Evolutionary conservation across 2,797 vertebrate genomes (phyloP).

Genomic region (Erpetoichthys calabaricus): DNA sequence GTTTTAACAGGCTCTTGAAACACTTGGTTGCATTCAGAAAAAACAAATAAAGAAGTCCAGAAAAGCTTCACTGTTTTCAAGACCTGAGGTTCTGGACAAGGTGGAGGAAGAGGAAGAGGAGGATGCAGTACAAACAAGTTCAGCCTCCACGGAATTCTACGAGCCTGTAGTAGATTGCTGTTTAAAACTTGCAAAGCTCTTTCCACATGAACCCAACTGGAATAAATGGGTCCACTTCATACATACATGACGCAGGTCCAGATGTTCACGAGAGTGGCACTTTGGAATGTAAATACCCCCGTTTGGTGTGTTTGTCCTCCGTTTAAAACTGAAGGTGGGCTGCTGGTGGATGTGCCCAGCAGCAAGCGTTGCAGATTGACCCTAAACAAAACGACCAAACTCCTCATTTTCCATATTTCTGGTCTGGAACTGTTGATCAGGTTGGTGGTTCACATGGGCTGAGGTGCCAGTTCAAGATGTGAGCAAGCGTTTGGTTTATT

Average conservation of each 20-base stretch:
- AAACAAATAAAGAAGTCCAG: slow-evolving; percentile 35
- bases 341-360: too few species aligned
- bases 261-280: neutral
- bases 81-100: slow-evolving; percentile 19
- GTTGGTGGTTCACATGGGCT: too few species aligned
- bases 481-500: too few species aligned
- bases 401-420: too few species aligned
- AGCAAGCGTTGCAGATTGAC: too few species aligned
- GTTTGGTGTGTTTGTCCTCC: too few species aligned
- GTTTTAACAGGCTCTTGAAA: slow-evolving; percentile 54
- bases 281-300: too few species aligned
- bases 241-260: slow-evolving; percentile 18
- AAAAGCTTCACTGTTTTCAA: slow-evolving; percentile 53
- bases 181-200: slow-evolving; percentile 58
- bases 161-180: slow-evolving; percentile 77
- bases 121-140: slow-evolving; percentile 7
- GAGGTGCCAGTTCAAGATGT: too few species aligned
- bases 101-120: neutral
- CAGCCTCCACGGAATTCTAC: slow-evolving; percentile 44
- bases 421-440: too few species aligned
- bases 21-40: slow-evolving; percentile 62
- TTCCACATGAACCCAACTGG: slow-evolving; percentile 75
- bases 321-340: too few species aligned
- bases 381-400: too few species aligned
- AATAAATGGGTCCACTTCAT: slow-evolving; percentile 54